A percentile compares a stretch with the other conserved stretches of the same genome.
Evolutionary conservation across 2,888 invertebrate species (phyloP).

Genomic region (Lamellibrachia satsuma): DNA sequence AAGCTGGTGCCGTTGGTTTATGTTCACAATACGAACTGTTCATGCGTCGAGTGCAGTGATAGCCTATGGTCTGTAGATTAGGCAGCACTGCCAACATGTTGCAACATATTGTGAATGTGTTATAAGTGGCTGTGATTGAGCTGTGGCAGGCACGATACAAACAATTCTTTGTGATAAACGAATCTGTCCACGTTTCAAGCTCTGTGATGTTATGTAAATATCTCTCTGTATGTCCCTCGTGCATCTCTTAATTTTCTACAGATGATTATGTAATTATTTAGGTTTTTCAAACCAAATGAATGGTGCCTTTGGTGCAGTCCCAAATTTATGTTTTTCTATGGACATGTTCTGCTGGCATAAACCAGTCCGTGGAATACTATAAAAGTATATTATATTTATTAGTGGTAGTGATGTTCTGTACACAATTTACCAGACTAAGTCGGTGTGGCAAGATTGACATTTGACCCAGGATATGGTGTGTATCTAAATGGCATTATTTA

Average conservation of each 20-base stretch:
- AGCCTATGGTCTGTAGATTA: background rate
- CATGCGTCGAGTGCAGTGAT: too few species aligned
- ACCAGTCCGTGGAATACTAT: background rate
- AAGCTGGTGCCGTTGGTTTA: background rate
- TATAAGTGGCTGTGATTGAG: background rate
- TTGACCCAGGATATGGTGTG: background rate
- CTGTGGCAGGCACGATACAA: background rate
- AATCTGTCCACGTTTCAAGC: background rate
- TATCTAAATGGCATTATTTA: background rate
- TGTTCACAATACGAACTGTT: background rate
- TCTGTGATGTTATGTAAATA: slow-evolving; percentile 11
- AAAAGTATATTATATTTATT: background rate
- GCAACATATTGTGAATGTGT: slow-evolving; percentile 2
- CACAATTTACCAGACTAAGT: background rate
- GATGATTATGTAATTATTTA: background rate
- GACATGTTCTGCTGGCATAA: background rate
- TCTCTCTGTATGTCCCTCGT: background rate
- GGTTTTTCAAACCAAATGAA: background rate
- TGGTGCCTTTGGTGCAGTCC: background rate
- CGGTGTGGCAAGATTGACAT: background rate
- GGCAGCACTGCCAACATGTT: background rate
- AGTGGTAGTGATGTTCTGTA: background rate
- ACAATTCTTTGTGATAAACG: background rate
- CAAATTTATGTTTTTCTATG: background rate
- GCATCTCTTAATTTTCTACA: background rate